Evolutionary conservation across 2,113 vertebrate genomes (phyloP), one percentile per base, ranked within the genome.

Genomic region (Pimephales promelas): DNA sequence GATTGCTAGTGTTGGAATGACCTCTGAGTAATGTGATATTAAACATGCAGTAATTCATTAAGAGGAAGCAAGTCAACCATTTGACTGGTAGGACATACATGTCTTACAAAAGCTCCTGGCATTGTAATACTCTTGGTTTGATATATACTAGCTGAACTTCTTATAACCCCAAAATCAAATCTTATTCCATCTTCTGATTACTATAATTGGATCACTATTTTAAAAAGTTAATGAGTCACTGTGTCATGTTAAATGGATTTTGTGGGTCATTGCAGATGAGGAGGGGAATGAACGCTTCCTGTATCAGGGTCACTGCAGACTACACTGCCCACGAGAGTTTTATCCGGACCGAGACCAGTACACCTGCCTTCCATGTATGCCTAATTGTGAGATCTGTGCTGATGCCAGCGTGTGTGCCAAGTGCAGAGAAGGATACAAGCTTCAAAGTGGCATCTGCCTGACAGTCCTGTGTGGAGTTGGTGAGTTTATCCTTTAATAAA

Each of bases 301-400:
- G 28, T 87, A 94, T 86, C 94, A 93, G 88, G 92, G 92, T 84
- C 94, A 90, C 87, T 95, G 94, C 88, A 90, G 94, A 87, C 87
- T 92, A 24, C 93, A 94, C 89, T 95, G 94, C 85, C 93, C 94
- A 57, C 89, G 93, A 54, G 92, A 93, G 81, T 91, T 92, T 85
- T 95, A 94, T 85, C 86, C 92, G 34, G 92, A 94, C 89, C 93
- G 92, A 83, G 92, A 87, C 83, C 90, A 89, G 87, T 95, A 92
- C 78, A 86, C 87, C 83, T 95, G 95, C 84, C 89, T 92, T 86
- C 90, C 92, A 83, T 95, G 95, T 90, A 91, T 92, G 52, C 82
- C 92, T 87, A 92, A 95, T 90, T 95, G 94, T 91, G 95, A 95
- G 88, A 93, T 95, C 75, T 95, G 95, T 92, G 89, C 90, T 73